phyloP scores from a whole-genome alignment of 2,797 vertebrate species.

The Amblyopsis hoosieri region DNA sequence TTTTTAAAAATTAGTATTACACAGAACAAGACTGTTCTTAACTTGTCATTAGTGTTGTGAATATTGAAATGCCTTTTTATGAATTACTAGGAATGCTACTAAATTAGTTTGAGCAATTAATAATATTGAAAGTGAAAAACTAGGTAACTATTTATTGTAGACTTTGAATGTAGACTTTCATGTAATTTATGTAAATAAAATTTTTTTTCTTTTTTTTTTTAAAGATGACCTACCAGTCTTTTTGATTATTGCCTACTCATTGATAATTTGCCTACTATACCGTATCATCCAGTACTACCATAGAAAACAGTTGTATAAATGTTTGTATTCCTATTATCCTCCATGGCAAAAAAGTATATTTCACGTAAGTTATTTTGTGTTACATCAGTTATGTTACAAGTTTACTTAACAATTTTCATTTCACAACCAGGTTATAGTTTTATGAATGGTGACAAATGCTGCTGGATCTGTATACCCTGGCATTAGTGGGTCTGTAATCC shows the following conservation, averaged over 20 bases:
- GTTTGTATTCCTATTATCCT: no score
- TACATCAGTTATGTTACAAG: no score
- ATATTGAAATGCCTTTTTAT: slow-evolving; percentile 69
- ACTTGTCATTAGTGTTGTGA: slow-evolving; percentile 77
- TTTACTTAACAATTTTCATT: no score
- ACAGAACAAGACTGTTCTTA: slow-evolving; percentile 68
- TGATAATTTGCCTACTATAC: slow-evolving; percentile 22
- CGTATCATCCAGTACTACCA: not conserved
- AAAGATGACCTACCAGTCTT: slow-evolving; percentile 39
- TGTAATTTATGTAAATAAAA: slow-evolving; percentile 91
- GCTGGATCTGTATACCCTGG: no score
- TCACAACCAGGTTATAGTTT: no score
- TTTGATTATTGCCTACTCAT: no score
- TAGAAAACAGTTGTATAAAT: no score
- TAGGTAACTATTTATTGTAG: slow-evolving; percentile 72
- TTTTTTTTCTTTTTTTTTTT: slow-evolving; percentile 75
- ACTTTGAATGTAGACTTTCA: slow-evolving; percentile 70
- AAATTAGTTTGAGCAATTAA: slow-evolving; percentile 64
- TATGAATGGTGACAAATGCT: no score
- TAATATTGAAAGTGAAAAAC: slow-evolving; percentile 69
- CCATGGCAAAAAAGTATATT: no score
- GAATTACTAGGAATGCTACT: slow-evolving; percentile 51
- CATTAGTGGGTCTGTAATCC: no score
- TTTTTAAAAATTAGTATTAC: slow-evolving; percentile 71
- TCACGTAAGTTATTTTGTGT: no score